Evolutionary conservation across 2,888 invertebrate species (phyloP), one percentile per base, ranked within the genome.

Genomic region (Teleiodes luculella): DNA sequence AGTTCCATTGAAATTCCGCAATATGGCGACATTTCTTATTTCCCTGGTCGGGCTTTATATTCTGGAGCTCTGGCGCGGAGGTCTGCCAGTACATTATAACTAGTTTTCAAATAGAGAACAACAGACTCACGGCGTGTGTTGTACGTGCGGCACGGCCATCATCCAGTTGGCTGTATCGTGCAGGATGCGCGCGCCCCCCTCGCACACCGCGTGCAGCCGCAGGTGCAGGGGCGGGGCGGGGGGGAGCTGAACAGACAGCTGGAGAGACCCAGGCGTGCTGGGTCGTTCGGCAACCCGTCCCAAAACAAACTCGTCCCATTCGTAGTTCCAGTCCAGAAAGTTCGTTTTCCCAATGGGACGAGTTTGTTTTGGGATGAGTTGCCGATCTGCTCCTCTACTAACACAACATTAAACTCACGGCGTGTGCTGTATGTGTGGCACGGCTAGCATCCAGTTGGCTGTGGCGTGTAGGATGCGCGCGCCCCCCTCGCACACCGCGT

Each of bases 401-500:
- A n/a, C 6, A 24, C 24, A 24, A 24, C 1, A 18, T 7, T 35
- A 36, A 54, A 77, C 78, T 66, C 20, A 96, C 95, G 93, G 93
- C 66, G 98, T n/a, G n/a, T n/a, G n/a, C n/a, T n/a, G n/a, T n/a
- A n/a, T n/a, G n/a, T n/a, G n/a, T n/a, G 95, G 94, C 66, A 98
- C 93, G 67, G 95, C 95, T 62, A 95, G 92, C 50, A 96, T 93
- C 97, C 98, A 98, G 72, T 98, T 95, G 55, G 98, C 95, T 11
- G 95, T 94, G 8, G 97, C 92, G 73, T 98, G 97, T 54, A 99
- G 91, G 53, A 99, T 91, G 48, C 98, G 90, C 1, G 98, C 97
- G 20, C 97, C 98, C 64, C 96, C 96, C 90, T 99, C 98, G 86
- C 98, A 98, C 50, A 97, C 96, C 71, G 96, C 98, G 87, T 98